A percentile compares a stretch with the other conserved stretches of the same genome.
Conservation (phyloP, 2,888 invertebrate genomes). For the Eurytoma adleriae region DNA sequence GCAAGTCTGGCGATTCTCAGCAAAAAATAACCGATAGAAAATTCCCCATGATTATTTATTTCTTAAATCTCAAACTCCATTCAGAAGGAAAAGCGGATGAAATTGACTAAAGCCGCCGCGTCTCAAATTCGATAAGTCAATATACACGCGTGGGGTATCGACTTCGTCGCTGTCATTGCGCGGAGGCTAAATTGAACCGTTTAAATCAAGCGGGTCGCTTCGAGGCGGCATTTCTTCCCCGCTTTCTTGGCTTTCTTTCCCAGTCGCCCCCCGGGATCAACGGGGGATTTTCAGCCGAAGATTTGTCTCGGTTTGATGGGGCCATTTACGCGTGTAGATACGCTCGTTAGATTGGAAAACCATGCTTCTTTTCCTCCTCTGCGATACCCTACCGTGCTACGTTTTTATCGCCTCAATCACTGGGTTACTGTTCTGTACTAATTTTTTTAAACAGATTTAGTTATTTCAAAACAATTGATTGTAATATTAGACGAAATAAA, state of each 20-base stretch:
- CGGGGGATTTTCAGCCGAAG: conserved; percentile 66
- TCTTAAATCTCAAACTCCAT: too few species aligned
- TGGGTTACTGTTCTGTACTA: not conserved
- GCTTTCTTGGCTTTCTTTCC: conserved; percentile 44
- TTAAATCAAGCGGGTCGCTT: conserved; percentile 53
- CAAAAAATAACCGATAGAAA: too few species aligned
- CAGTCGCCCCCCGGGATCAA: conserved; percentile 55
- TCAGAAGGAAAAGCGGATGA: too few species aligned
- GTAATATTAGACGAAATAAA: too few species aligned
- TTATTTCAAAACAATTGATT: not conserved
- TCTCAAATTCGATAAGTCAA: conserved; percentile 42
- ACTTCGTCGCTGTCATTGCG: not conserved
- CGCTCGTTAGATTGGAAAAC: conserved; percentile 71
- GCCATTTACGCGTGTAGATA: conserved; percentile 72
- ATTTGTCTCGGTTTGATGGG: conserved; percentile 73
- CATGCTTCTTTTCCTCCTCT: conserved; percentile 46
- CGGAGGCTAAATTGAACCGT: conserved; percentile 56
- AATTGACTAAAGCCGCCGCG: not conserved
- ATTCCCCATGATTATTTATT: too few species aligned
- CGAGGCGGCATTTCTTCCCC: conserved; percentile 21
- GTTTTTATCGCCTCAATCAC: conserved; percentile 16
- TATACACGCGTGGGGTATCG: conserved; percentile 13
- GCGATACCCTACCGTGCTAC: not conserved
- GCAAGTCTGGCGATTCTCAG: too few species aligned
- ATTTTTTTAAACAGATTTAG: not conserved